These are phyloP conservation scores for Passer domesticus DNA, from an alignment of 2,113 vertebrate genomes.

Conservation along the genomic window DNA sequence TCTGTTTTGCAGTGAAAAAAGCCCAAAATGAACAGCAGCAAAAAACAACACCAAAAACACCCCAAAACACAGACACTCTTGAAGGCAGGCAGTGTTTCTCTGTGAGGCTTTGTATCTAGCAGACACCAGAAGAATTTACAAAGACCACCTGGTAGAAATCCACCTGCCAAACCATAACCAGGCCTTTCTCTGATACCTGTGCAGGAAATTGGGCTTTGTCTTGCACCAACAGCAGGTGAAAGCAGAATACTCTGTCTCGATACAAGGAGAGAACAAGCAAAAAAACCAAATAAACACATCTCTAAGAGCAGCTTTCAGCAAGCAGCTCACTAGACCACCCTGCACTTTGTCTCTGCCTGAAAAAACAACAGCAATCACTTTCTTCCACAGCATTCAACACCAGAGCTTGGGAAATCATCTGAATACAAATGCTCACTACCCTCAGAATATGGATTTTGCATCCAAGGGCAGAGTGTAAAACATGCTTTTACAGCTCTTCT, in stretches of 20 bases:
- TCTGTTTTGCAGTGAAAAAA: neutral
- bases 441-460: neutral
- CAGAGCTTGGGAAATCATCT: neutral
- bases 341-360: neutral
- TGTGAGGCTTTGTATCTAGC: neutral
- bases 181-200: neutral
- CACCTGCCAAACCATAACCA: neutral
- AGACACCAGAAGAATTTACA: neutral
- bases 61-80: neutral
- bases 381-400: neutral
- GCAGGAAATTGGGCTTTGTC: neutral
- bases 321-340: neutral
- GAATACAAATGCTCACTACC: conserved; percentile 29
- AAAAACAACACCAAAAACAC: neutral
- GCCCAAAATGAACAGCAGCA: neutral
- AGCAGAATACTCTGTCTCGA: neutral
- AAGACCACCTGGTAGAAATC: neutral
- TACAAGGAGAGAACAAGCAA: neutral
- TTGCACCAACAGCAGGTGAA: neutral
- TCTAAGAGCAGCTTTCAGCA: neutral
- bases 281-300: neutral
- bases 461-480: neutral
- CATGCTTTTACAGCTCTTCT: neutral
- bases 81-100: neutral
- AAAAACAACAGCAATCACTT: neutral